Conservation (phyloP, 1,140 invertebrate species). For the Nilaparvata lugens region DNA sequence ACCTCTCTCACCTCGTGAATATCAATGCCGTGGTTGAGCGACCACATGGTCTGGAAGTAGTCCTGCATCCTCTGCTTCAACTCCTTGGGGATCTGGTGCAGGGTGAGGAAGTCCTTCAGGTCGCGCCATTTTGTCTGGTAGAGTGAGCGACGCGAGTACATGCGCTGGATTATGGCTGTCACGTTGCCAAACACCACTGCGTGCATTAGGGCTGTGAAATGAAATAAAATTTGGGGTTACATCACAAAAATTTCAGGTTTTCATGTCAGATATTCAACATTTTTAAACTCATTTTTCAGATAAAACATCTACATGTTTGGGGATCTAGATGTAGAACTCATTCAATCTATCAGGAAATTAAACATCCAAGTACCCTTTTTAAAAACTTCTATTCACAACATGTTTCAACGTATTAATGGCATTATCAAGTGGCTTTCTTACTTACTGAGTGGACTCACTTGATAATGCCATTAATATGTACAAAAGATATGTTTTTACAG, state of each 20-base stretch:
- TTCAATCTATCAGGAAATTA: no score
- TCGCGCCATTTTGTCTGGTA: conserved; percentile 96
- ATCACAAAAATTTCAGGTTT: no score
- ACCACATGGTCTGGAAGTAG: conserved; percentile 99
- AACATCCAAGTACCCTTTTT: no score
- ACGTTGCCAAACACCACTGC: conserved; percentile 99
- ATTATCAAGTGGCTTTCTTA: no score
- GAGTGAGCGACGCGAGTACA: conserved; percentile 93
- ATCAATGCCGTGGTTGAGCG: conserved; percentile 96
- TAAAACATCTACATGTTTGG: no score
- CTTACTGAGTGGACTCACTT: no score
- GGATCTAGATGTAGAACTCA: no score
- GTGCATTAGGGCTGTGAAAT: conserved; percentile 82
- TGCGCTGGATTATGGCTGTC: conserved; percentile 96
- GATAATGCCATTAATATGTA: no score
- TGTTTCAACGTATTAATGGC: no score
- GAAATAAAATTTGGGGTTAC: conserved; percentile 12
- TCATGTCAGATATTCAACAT: background rate
- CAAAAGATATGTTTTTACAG: no score
- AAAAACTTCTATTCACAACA: no score
- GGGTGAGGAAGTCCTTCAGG: conserved; percentile 91
- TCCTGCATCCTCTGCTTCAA: conserved; percentile 95
- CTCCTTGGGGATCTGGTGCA: conserved; percentile 93
- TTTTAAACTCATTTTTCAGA: no score
- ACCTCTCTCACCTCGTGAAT: conserved; percentile 74